phyloP scores from a whole-genome alignment of 2,113 vertebrate species.

The Bubo scandiacus region DNA sequence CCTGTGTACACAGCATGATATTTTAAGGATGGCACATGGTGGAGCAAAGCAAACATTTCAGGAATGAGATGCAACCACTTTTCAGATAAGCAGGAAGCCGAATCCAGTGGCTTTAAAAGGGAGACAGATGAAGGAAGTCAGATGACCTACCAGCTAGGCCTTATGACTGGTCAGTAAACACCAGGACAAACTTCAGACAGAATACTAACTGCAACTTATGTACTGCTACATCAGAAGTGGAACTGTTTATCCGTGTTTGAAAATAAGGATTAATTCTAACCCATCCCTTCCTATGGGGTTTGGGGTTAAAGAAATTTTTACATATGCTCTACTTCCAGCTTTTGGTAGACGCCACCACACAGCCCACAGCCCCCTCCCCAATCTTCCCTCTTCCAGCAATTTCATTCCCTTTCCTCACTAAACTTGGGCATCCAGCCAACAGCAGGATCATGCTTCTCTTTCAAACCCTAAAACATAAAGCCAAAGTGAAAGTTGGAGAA shows the following conservation, averaged over 20 bases:
- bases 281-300: neutral
- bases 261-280: neutral
- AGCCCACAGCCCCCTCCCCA: no score
- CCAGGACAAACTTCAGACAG: neutral
- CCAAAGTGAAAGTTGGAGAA: conserved; percentile 12
- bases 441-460: neutral
- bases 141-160: neutral
- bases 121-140: neutral
- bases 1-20: neutral
- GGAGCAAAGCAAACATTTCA: neutral
- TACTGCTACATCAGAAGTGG: neutral
- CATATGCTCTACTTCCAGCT: neutral
- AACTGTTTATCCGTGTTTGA: neutral
- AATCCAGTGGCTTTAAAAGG: neutral
- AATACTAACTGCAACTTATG: neutral
- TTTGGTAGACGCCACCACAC: neutral
- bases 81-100: neutral
- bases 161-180: neutral
- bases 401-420: neutral
- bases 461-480: conserved; percentile 1
- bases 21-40: neutral
- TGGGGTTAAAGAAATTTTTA: neutral
- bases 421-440: conserved; percentile 2
- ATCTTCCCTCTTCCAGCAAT: neutral
- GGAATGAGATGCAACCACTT: neutral